Percentiles rank a stretch among this genome's conserved stretches.
Conservation (phyloP, 2,113 vertebrate genomes). For the Rallus limicola region DNA sequence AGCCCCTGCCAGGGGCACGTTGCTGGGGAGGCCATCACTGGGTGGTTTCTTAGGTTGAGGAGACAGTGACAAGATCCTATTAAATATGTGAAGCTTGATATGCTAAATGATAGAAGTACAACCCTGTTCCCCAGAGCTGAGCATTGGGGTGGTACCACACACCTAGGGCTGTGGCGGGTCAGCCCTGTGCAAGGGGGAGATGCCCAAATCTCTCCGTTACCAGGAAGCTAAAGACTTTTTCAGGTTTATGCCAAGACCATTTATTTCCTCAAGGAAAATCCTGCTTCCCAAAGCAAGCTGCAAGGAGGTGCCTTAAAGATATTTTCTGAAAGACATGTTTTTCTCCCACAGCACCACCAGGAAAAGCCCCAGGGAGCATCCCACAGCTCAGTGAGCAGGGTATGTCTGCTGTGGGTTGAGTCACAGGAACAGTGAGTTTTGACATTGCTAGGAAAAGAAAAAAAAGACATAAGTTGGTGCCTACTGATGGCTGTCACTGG, state of each 20-base stretch:
- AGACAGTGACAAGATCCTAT: not conserved
- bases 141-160: accelerated
- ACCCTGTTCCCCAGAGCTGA: not conserved
- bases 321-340: not conserved
- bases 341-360: not conserved
- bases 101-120: not conserved
- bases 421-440: not conserved
- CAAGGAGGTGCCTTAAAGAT: not conserved
- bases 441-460: not conserved
- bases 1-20: too few species aligned
- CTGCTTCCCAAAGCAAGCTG: not conserved
- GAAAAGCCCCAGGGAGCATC: not conserved
- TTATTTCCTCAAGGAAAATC: not conserved
- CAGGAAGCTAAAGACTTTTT: not conserved
- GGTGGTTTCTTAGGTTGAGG: not conserved
- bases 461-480: not conserved
- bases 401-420: not conserved
- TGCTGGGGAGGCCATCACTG: accelerated
- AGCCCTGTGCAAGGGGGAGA: not conserved
- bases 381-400: not conserved
- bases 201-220: not conserved
- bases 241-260: not conserved
- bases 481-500: not conserved
- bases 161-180: not conserved
- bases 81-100: not conserved